Base-by-base conservation (phyloP, 2,888 invertebrate genomes). In the Drosophila imparisetae region DNA sequence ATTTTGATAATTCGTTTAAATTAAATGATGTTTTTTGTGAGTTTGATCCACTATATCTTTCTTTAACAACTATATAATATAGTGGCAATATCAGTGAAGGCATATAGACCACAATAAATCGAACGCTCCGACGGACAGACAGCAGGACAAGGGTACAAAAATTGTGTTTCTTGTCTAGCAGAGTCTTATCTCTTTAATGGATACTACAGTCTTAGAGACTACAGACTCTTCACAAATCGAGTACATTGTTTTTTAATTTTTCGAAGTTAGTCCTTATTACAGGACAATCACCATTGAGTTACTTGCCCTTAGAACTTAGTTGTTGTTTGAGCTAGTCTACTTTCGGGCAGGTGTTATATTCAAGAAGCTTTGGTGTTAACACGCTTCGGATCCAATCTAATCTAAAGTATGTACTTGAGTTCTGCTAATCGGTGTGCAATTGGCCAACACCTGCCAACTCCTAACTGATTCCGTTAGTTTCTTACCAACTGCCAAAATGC, bases 301-400 rank as follows among this genome's bases (percentile, higher is more conserved):
- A 2, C 15, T 24, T 15, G 27, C 11, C 27, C 13, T n/a, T n/a
- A 15, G 8, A 29, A 7, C 30, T 11, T 32, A 4, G 8, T n/a
- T 15, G 4, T 38, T 11, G 5, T 32, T 4, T 15, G 18, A 6
- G 1, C 1, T 64, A 61, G 83, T 60, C 71, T 75, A 83, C 83
- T 86, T 86, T 83, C 36, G 45, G 86, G 81, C 74, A 48, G 30
- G 21, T n/a, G 2, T 10, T 13, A 1, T 27, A 4, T 1, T 5
- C 13, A 36, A n/a, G 34, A 40, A 30, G 1, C 21, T 2, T 27
- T 32, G 52, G 21, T 64, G 77, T 82, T 69, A 49, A n/a, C 1
- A 13, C 27, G 13, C 5, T 38, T 45, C 8, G 24, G 70, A 48
- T 68, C 68, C 68, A 74, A 85, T 85, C 87, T 87, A 67, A 87